Percentiles rank a stretch among this genome's conserved stretches.
phyloP scores from a whole-genome alignment of 2,797 vertebrate species.

The Sebastolobus altivelis region DNA sequence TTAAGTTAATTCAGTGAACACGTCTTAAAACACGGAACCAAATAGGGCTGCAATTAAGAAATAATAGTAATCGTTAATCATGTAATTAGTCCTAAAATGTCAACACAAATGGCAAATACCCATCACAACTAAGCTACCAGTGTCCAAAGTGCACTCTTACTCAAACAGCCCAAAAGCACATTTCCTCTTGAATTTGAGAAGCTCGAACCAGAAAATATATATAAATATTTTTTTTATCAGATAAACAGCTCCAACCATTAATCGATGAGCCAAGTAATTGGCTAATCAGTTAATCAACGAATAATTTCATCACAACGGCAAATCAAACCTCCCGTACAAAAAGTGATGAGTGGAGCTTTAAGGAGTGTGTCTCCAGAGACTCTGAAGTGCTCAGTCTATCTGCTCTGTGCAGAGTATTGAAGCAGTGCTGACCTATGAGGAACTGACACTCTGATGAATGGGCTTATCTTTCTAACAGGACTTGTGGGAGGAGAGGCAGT shows the following conservation, averaged over 20 bases:
- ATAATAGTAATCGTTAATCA: background rate
- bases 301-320: background rate
- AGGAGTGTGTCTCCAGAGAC: constrained; percentile 12
- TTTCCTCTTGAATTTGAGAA: background rate
- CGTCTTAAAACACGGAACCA: too few relatives aligned
- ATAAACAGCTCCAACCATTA: background rate
- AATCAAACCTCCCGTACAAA: background rate
- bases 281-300: background rate
- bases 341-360: background rate
- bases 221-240: background rate
- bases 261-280: background rate
- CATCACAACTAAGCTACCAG: background rate
- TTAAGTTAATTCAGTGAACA: too few relatives aligned
- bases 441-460: constrained; percentile 40
- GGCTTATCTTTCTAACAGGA: constrained; percentile 23
- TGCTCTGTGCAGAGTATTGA: constrained; percentile 11
- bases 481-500: constrained; percentile 29
- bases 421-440: constrained; percentile 34
- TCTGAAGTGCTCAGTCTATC: constrained; percentile 21
- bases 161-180: background rate
- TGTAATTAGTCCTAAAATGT: background rate
- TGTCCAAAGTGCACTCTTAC: background rate
- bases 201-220: background rate
- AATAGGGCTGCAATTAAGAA: background rate
- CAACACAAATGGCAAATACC: background rate